Conservation (phyloP, 2,113 vertebrate genomes). For the Forbesichthys agassizii region DNA sequence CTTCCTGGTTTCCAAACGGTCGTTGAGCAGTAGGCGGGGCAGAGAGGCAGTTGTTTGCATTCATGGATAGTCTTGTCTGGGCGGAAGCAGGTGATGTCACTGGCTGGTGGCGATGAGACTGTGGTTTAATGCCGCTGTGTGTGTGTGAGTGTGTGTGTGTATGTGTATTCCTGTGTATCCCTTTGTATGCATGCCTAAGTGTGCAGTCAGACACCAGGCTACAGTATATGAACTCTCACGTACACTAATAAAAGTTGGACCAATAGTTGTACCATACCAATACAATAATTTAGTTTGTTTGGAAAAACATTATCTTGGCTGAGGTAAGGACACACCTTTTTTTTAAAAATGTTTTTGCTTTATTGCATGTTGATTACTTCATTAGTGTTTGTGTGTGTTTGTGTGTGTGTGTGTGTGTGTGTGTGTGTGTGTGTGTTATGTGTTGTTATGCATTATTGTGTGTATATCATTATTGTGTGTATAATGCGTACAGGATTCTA, state of each 20-base stretch:
- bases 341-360: not conserved
- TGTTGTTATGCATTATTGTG: not conserved
- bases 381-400: slow-evolving; percentile 10
- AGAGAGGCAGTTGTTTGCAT: slow-evolving; percentile 32
- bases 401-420: slow-evolving; percentile 3
- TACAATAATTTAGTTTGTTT: not conserved
- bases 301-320: slow-evolving; percentile 11
- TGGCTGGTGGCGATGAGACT: slow-evolving; percentile 51
- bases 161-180: slow-evolving; percentile 7
- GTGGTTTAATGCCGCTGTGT: slow-evolving; percentile 29
- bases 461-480: not conserved
- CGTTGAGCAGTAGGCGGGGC: not conserved
- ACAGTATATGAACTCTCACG: not conserved
- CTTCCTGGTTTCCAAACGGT: slow-evolving; percentile 44
- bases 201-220: not conserved
- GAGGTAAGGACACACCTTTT: slow-evolving; percentile 38
- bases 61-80: slow-evolving; percentile 15
- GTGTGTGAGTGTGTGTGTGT: not conserved
- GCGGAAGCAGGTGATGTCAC: slow-evolving; percentile 50
- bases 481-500: slow-evolving; percentile 4
- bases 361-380: slow-evolving; percentile 43
- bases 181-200: not conserved
- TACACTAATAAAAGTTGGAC: not conserved
- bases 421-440: not conserved
- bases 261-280: too few relatives aligned